These are phyloP conservation scores for Physella acuta DNA, from an alignment of 1,140 invertebrate genomes.

Conservation along the genomic window DNA sequence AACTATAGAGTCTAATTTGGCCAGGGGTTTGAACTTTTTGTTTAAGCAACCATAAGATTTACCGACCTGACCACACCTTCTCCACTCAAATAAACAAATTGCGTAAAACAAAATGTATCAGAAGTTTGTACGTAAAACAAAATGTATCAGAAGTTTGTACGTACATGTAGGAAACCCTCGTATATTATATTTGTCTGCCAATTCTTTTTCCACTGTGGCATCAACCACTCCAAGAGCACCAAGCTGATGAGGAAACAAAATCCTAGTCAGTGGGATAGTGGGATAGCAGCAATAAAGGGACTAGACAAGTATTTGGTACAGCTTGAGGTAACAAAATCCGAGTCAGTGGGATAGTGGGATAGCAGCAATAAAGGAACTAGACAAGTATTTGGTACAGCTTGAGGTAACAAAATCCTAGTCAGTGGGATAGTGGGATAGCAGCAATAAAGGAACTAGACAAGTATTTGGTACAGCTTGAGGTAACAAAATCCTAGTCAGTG, in stretches of 20 bases:
- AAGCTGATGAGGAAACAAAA: slow-evolving; percentile 23
- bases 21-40: background rate
- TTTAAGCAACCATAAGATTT: background rate
- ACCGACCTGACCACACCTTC: background rate
- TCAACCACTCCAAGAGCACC: slow-evolving; percentile 79
- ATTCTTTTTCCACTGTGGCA: slow-evolving; percentile 72
- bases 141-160: slow-evolving; percentile 13
- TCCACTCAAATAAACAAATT: background rate
- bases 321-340: too few relatives aligned
- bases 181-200: slow-evolving; percentile 71
- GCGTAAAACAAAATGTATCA: background rate
- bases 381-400: too few relatives aligned
- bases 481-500: too few relatives aligned
- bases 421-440: too few relatives aligned
- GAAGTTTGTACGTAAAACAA: background rate
- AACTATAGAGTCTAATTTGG: background rate
- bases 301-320: too few relatives aligned
- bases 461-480: too few relatives aligned
- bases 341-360: too few relatives aligned
- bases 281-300: too few relatives aligned
- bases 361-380: too few relatives aligned
- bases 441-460: too few relatives aligned
- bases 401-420: too few relatives aligned
- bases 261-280: too few relatives aligned
- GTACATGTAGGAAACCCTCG: slow-evolving; percentile 76